Percentiles rank a stretch among this genome's conserved stretches.
Evolutionary conservation across 2,888 invertebrate species (phyloP).

Genomic region (Hypercompe scribonia): DNA sequence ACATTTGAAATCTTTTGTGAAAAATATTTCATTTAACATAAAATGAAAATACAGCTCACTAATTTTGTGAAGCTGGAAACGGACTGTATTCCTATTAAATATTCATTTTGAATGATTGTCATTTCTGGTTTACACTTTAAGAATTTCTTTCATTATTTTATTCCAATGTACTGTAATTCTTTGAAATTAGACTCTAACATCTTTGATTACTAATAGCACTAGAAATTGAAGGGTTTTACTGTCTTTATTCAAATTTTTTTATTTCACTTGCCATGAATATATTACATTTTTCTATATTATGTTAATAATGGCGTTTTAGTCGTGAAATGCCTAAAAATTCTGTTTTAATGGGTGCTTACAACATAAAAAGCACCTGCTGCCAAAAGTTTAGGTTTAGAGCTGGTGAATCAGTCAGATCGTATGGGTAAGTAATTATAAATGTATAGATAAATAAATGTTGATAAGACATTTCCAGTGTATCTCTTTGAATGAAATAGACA

Average conservation of each 20-base stretch:
- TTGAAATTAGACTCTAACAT: slow-evolving; percentile 22
- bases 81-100: slow-evolving; percentile 22
- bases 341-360: too few relatives aligned
- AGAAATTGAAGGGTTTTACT: too few relatives aligned
- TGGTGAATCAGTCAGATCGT: too few relatives aligned
- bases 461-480: background rate
- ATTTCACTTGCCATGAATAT: too few relatives aligned
- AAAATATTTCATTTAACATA: slow-evolving; percentile 27
- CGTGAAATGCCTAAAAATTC: too few relatives aligned
- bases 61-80: slow-evolving; percentile 27
- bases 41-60: slow-evolving; percentile 26
- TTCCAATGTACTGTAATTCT: background rate
- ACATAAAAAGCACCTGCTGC: too few relatives aligned
- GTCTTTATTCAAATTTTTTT: too few relatives aligned
- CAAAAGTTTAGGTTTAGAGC: too few relatives aligned
- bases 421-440: too few relatives aligned
- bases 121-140: slow-evolving; percentile 10
- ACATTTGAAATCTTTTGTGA: background rate
- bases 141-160: background rate
- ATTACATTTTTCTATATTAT: too few relatives aligned
- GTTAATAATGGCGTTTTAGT: too few relatives aligned
- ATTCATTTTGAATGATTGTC: background rate
- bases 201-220: too few relatives aligned
- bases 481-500: background rate
- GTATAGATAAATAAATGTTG: background rate